These are phyloP conservation scores for Nibea albiflora DNA, from an alignment of 2,113 vertebrate species.

Conservation along the genomic window DNA sequence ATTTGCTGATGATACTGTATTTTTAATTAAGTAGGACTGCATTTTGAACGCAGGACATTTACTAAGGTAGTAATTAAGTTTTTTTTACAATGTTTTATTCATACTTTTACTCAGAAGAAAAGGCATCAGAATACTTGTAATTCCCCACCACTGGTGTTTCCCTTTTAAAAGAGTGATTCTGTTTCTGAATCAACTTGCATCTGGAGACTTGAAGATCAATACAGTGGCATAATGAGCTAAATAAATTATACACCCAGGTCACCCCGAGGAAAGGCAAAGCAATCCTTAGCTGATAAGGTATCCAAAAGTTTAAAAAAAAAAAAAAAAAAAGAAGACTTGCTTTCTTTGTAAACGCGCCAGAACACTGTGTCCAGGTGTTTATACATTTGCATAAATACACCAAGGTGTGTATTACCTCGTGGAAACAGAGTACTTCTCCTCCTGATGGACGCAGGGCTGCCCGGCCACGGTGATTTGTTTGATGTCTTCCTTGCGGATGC, in stretches of 20 bases:
- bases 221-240: constrained; percentile 52
- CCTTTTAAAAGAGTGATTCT: constrained; percentile 15
- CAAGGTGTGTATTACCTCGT: constrained; percentile 85
- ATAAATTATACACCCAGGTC: constrained; percentile 46
- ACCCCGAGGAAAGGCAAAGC: constrained; percentile 20
- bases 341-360: too few relatives aligned
- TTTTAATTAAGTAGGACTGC: neutral
- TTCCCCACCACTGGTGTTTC: neutral
- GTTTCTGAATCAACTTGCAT: constrained; percentile 25
- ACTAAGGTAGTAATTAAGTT: neutral
- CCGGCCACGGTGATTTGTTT: constrained; percentile 87
- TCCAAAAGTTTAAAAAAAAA: constrained; percentile 10
- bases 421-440: constrained; percentile 92
- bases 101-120: neutral
- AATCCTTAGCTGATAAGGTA: constrained; percentile 6
- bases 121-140: neutral
- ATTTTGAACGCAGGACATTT: neutral
- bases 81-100: neutral
- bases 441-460: constrained; percentile 85
- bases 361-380: neutral
- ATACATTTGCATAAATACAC: constrained; percentile 20
- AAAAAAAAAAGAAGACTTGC: neutral
- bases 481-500: constrained; percentile 89
- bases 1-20: neutral
- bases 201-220: constrained; percentile 54